Conservation (phyloP, 2,888 invertebrate species). For the Agriotes lineatus region DNA sequence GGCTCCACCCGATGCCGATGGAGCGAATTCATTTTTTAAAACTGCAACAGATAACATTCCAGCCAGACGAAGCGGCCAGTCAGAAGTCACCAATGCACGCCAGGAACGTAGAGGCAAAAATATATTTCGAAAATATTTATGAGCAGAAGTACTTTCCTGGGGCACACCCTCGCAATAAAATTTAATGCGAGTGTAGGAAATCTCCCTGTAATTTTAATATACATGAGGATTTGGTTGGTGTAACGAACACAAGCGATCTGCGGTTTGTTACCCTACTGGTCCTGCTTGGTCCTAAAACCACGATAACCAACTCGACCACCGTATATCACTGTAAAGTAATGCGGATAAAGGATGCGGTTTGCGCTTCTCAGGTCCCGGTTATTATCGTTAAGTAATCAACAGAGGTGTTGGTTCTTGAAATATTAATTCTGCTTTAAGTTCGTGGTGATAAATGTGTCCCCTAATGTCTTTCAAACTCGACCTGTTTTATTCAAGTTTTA, state of each 20-base stretch:
- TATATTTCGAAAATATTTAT: slow-evolving; percentile 36
- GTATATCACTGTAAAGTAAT: slow-evolving; percentile 45
- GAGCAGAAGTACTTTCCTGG: slow-evolving; percentile 12
- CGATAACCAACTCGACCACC: slow-evolving; percentile 45
- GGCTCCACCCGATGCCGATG: not conserved
- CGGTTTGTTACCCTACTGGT: slow-evolving; percentile 44
- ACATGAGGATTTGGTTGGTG: slow-evolving; percentile 45
- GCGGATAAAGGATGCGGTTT: slow-evolving; percentile 42
- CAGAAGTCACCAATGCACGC: not conserved
- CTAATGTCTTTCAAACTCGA: not conserved
- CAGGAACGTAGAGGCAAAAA: slow-evolving; percentile 7
- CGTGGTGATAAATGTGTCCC: not conserved
- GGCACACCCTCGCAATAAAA: slow-evolving; percentile 41
- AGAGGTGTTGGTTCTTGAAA: slow-evolving; percentile 21
- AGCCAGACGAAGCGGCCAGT: not conserved
- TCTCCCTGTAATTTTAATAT: slow-evolving; percentile 44
- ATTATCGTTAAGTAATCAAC: slow-evolving; percentile 38
- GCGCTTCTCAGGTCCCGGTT: slow-evolving; percentile 34
- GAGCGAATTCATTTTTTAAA: slow-evolving; percentile 8
- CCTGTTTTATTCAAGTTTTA: not conserved
- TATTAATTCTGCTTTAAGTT: slow-evolving; percentile 17
- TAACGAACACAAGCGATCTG: slow-evolving; percentile 45
- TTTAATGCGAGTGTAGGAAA: slow-evolving; percentile 39
- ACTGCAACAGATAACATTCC: slow-evolving; percentile 2
- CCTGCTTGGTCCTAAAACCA: slow-evolving; percentile 44